Base-by-base conservation (phyloP, 2,888 invertebrate genomes). In the Eupithecia centaureata region DNA sequence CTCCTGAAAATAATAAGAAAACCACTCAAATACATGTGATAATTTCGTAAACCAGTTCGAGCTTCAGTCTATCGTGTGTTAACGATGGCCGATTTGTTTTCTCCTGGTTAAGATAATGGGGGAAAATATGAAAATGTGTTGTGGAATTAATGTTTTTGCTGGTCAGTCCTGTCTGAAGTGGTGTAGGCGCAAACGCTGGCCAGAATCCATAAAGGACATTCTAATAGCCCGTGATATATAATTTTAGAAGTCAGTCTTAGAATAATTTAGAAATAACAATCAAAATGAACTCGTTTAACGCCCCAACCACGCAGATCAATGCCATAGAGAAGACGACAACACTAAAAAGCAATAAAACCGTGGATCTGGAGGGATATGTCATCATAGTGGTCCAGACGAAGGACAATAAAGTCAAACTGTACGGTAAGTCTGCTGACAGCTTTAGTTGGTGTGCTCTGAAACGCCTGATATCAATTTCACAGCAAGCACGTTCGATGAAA, bases 351-450 rank as follows among this genome's bases (percentile, higher is more conserved):
- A 71, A 71, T 74, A 93, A 94, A 82, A 91, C 92, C 93, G 97
- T 98, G 86, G 98, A 98, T 94, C 95, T 98, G 87, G 97, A 98
- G 84, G 98, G 98, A 85, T 98, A 98, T 94, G 98, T 98, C 86
- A 98, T 98, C 88, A 98, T 98, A 86, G 95, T 98, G 87, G 97
- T 98, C 79, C 98, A 98, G 94, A 97, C 97, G 84, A 97, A 97
- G 90, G 98, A 98, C 92, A 97, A 98, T 89, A 97, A 97, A 94
- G 97, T 98, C 83, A 98, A 98, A 94, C 94, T 98, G 76, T 98
- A 98, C 87, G 98, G 97, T 97, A 90, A 90, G 92, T 87, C 42
- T 38, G 42, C 28, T 7, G 10, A n/a, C 25, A 28, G 30, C 5
- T 18, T 7, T 18, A 32, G 15, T 13, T 12, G 57, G 38, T 15